These are phyloP conservation scores for Nasonia oneida DNA, from an alignment of 2,888 invertebrate genomes.

Conservation along the genomic window DNA sequence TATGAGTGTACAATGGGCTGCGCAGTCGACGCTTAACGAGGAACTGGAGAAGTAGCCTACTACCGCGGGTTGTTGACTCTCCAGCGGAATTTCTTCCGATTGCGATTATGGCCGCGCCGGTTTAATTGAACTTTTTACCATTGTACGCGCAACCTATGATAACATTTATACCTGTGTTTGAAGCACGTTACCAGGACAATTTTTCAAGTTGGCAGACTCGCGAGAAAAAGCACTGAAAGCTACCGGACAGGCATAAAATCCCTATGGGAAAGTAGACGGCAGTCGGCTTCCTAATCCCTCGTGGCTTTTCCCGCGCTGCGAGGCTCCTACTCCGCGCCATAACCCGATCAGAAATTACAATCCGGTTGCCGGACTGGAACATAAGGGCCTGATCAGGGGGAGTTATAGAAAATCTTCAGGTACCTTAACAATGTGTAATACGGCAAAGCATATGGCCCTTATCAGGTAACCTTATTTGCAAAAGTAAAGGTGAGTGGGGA, in stretches of 20 bases:
- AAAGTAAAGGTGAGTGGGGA: too few relatives aligned
- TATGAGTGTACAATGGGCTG: background rate
- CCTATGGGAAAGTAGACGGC: background rate
- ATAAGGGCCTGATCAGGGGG: too few relatives aligned
- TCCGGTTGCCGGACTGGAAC: too few relatives aligned
- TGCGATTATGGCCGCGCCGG: background rate
- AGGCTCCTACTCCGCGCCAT: background rate
- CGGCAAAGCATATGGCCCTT: too few relatives aligned
- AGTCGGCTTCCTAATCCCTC: conserved; percentile 2
- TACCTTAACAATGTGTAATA: too few relatives aligned
- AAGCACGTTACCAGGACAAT: background rate
- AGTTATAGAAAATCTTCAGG: too few relatives aligned
- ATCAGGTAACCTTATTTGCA: too few relatives aligned
- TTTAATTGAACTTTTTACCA: background rate
- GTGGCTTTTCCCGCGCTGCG: background rate
- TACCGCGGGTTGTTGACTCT: background rate
- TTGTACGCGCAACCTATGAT: too few relatives aligned
- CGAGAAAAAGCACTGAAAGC: background rate
- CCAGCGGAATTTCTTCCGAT: background rate
- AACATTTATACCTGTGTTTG: background rate
- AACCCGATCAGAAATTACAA: too few relatives aligned
- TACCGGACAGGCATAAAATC: background rate
- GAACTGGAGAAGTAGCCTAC: background rate
- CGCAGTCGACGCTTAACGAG: background rate
- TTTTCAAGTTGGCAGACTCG: background rate